Conservation (phyloP, 2,888 invertebrate species). For the Macropis europaea region DNA sequence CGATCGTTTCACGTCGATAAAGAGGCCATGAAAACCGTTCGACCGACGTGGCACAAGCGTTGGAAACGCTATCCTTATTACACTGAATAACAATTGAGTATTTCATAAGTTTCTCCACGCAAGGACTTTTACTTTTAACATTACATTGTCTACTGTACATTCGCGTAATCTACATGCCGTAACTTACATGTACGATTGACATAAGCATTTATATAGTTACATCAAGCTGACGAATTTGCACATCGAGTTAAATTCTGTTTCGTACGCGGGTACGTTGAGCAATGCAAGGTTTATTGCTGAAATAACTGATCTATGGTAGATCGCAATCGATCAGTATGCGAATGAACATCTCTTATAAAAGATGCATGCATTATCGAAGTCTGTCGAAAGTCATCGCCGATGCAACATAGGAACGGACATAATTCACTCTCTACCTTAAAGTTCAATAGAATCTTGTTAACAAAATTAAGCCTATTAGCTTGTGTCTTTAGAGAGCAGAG, state of each 20-base stretch:
- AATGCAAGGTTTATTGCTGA: conserved; percentile 24
- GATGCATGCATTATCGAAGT: not conserved
- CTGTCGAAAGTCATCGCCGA: not conserved
- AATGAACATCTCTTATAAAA: not conserved
- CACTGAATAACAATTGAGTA: not conserved
- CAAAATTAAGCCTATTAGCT: too few species aligned
- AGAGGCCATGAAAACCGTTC: not conserved
- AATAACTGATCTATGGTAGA: not conserved
- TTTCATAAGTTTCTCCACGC: conserved; percentile 7
- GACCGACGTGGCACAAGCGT: not conserved
- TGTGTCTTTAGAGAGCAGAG: too few species aligned
- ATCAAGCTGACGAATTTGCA: conserved; percentile 1
- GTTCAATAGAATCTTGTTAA: not conserved
- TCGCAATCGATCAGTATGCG: not conserved
- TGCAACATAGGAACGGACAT: conserved; percentile 38
- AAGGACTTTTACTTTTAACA: not conserved
- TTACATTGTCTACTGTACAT: conserved; percentile 15
- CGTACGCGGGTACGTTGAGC: conserved; percentile 30
- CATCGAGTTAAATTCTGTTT: not conserved
- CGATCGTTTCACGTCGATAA: not conserved
- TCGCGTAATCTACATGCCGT: conserved; percentile 10
- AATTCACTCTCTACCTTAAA: conserved; percentile 21
- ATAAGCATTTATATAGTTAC: conserved; percentile 17
- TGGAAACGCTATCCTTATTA: not conserved
- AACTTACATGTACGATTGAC: not conserved